Evolutionary conservation across 37 sponge, comb jelly and placozoan genomes (phyloP).

Genomic region (Ephydatia muelleri): DNA sequence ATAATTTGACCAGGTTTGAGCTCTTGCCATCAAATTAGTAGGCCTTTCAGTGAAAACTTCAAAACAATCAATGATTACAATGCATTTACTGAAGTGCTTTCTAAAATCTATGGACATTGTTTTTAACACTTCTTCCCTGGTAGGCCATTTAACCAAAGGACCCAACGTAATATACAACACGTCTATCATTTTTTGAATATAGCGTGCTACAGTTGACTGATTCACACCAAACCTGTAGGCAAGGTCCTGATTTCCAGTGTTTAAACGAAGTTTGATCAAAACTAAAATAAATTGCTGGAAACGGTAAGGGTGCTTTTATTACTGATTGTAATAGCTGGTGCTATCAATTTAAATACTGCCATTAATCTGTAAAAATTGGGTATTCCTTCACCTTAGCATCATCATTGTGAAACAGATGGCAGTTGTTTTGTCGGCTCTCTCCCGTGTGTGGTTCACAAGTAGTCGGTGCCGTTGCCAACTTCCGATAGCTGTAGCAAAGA

Average conservation of each 20-base stretch:
- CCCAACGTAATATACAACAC: constrained; percentile 20
- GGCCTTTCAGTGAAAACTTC: constrained; percentile 57
- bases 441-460: neutral
- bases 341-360: constrained; percentile 37
- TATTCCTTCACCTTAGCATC: constrained; percentile 41
- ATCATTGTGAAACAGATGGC: constrained; percentile 10
- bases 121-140: constrained; percentile 34
- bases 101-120: constrained; percentile 68
- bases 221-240: constrained; percentile 40
- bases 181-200: constrained; percentile 34
- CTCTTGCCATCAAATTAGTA: constrained; percentile 49
- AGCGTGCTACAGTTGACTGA: constrained; percentile 34
- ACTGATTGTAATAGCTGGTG: neutral
- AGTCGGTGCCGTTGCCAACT: neutral
- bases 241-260: constrained; percentile 26
- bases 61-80: constrained; percentile 65
- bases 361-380: constrained; percentile 17
- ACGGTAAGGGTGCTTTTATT: constrained; percentile 8
- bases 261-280: constrained; percentile 36
- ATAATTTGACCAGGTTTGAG: constrained; percentile 61
- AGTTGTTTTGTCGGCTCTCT: constrained; percentile 3
- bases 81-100: constrained; percentile 43
- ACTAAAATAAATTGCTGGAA: constrained; percentile 67
- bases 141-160: constrained; percentile 39
- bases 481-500: neutral